Conservation (phyloP, 2,113 vertebrate genomes). For the Limanda limanda region DNA sequence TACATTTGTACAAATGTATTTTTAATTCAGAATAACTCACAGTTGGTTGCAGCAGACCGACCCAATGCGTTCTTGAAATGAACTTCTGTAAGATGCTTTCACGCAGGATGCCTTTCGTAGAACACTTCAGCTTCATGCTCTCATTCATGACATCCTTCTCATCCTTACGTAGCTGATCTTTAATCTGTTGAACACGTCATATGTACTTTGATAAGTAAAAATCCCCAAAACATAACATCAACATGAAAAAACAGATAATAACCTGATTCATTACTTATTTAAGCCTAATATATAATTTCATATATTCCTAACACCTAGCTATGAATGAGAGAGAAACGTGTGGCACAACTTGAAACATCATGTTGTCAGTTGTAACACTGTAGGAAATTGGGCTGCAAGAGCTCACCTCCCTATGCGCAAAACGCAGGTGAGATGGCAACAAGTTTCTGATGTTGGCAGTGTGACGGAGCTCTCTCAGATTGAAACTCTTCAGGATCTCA, state of each 20-base stretch:
- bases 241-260: background rate
- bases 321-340: background rate
- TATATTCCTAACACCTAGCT: background rate
- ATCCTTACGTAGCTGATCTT: slow-evolving; percentile 72
- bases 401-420: slow-evolving; percentile 82
- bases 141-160: slow-evolving; percentile 74
- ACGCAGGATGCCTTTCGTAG: slow-evolving; percentile 80
- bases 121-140: slow-evolving; percentile 79
- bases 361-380: background rate
- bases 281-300: background rate
- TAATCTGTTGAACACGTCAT: slow-evolving; percentile 77
- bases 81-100: slow-evolving; percentile 78
- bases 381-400: background rate
- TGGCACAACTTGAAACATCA: background rate
- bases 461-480: slow-evolving; percentile 85
- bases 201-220: background rate
- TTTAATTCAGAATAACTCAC: slow-evolving; percentile 61
- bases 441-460: slow-evolving; percentile 51
- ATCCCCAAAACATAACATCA: background rate
- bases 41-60: slow-evolving; percentile 68
- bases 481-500: slow-evolving; percentile 86
- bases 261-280: background rate
- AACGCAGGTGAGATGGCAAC: slow-evolving; percentile 76
- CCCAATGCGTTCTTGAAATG: slow-evolving; percentile 84
- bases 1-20: background rate